Percentiles rank a stretch among this genome's conserved stretches.
These are phyloP conservation scores for Austrolebias charrua DNA, from an alignment of 2,797 vertebrate species.

Conservation along the genomic window DNA sequence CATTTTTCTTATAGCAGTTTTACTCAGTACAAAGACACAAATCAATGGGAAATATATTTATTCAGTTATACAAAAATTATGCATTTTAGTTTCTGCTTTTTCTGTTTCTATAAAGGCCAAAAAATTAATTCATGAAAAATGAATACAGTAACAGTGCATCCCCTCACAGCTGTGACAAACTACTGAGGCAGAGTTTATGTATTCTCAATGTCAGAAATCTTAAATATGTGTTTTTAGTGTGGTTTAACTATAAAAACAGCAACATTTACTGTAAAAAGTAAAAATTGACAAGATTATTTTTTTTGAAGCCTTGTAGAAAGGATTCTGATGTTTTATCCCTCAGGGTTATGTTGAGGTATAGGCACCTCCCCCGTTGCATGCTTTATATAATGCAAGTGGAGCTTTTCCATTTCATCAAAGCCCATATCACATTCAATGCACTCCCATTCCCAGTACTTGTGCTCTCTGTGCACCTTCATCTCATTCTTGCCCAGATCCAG, in stretches of 20 bases:
- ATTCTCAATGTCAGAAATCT: background rate
- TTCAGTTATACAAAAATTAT: too few species aligned
- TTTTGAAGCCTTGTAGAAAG: background rate
- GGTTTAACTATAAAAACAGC: background rate
- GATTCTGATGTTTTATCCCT: slow-evolving; percentile 10
- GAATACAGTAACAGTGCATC: background rate
- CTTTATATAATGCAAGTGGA: slow-evolving; percentile 76
- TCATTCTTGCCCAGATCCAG: background rate
- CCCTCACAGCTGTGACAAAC: too few species aligned
- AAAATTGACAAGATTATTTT: too few species aligned
- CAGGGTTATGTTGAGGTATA: slow-evolving; percentile 18
- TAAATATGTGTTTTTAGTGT: too few species aligned
- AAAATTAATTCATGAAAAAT: too few species aligned
- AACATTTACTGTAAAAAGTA: background rate
- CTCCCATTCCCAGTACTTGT: slow-evolving; percentile 62
- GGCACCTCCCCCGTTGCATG: slow-evolving; percentile 76
- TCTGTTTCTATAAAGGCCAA: too few species aligned
- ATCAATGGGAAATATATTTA: too few species aligned
- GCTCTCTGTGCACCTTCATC: slow-evolving; percentile 5
- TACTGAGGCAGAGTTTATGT: background rate
- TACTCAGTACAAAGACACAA: too few species aligned
- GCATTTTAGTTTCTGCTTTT: too few species aligned
- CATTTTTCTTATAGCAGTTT: too few species aligned
- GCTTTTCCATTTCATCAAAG: slow-evolving; percentile 64
- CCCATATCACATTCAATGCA: slow-evolving; percentile 73